Evolutionary conservation across 1,140 invertebrate species (phyloP).

Genomic region (Atopsyche davidsoni): DNA sequence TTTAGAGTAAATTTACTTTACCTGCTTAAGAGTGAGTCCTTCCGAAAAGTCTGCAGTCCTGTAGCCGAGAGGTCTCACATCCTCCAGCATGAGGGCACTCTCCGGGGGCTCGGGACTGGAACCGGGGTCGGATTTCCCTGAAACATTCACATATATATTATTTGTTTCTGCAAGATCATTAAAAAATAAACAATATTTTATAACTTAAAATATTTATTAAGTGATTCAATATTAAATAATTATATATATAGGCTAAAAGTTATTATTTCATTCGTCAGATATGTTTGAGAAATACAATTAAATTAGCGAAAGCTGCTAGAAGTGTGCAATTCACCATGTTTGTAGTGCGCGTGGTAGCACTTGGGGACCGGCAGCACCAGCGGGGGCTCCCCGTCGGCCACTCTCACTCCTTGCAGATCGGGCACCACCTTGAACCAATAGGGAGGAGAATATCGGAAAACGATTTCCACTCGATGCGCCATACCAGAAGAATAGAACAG

Average conservation of each 20-base stretch:
- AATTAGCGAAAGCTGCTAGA: too few species aligned
- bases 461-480: too few species aligned
- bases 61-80: conserved; percentile 43
- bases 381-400: conserved; percentile 27
- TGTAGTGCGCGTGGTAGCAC: conserved; percentile 61
- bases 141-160: conserved; percentile 24
- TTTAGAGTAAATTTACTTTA: conserved; percentile 18
- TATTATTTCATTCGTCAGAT: too few species aligned
- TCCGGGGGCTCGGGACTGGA: conserved; percentile 49
- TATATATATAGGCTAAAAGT: too few species aligned
- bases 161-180: too few species aligned
- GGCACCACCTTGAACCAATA: conserved; percentile 57
- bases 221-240: too few species aligned
- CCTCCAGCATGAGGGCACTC: conserved; percentile 53
- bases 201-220: too few species aligned
- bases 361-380: conserved; percentile 54
- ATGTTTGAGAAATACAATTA: too few species aligned
- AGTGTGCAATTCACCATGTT: conserved; percentile 36
- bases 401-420: conserved; percentile 53
- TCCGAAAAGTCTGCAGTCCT: conserved; percentile 56
- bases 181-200: too few species aligned
- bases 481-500: too few species aligned
- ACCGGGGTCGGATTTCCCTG: conserved; percentile 18
- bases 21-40: conserved; percentile 60
- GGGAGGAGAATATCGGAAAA: too few species aligned